Evolutionary conservation across 1,140 invertebrate species (phyloP), one percentile per base, ranked within the genome.

Genomic region (Telenomus remus): DNA sequence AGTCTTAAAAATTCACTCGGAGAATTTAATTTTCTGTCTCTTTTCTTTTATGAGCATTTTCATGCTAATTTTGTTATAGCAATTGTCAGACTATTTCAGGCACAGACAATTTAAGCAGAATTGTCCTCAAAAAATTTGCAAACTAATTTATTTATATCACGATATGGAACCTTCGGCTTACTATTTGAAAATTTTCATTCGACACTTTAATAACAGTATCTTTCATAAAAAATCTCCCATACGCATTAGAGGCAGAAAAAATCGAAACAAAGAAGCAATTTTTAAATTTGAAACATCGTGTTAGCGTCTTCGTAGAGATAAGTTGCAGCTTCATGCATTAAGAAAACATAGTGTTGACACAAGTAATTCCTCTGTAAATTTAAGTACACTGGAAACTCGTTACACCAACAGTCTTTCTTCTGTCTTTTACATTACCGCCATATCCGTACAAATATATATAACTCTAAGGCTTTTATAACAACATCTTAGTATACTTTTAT

Each of bases 281-380:
- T 49, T 43, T 37, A 43, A 65, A 59, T 54, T 65, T 64, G 33
- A 59, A 48, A 39, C 56, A 35, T 12, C 51, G 43, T 14, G 37
- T 44, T 60, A 73, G 65, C 56, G 39, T 49, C 61, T 60, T 50
- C 15, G 27, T 15, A 47, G 47, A 60, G 50, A 73, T 55, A 72
- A 72, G 55, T 72, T 60, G 49, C 48, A 47, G 48, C 65, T 73
- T 73, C 61, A 73, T 65, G 55, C 59, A 61, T 73, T 73, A 50
- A 73, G 61, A 37, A 66, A 73, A 66, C 61, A 53, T 46, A 73
- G 70, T 61, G 70, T 66, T 55, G 61, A 66, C 70, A 55, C 51
- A 66, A 73, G 70, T 66, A 73, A 73, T 73, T 55, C 70, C 61
- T 61, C 50, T 65, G 55, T 73, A 73, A 65, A 65, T 73, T 73